Percentiles rank a stretch among this genome's conserved stretches.
Evolutionary conservation across 2,797 vertebrate genomes (phyloP).

Genomic region (Coregonus ussuriensis): DNA sequence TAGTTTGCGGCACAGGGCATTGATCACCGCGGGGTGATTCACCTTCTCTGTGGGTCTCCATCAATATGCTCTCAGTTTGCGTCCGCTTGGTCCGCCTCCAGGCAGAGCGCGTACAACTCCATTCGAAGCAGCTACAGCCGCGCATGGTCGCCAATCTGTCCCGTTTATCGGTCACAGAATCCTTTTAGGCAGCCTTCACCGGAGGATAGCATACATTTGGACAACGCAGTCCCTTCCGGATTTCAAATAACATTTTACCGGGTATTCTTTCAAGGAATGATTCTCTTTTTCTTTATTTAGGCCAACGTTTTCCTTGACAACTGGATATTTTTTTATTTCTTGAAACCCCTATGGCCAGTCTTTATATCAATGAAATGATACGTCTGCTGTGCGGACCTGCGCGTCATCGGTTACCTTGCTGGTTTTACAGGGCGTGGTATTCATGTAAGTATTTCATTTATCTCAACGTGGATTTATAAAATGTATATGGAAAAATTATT

Average conservation of each 20-base stretch:
- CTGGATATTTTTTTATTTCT: not conserved
- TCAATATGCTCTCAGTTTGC: not conserved
- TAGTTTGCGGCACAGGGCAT: not conserved
- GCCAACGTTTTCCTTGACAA: not conserved
- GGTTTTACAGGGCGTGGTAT: constrained; percentile 13
- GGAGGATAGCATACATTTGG: not conserved
- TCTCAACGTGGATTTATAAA: not conserved
- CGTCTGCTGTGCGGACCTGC: constrained; percentile 5
- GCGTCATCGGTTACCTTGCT: constrained; percentile 5
- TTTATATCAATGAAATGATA: constrained; percentile 1
- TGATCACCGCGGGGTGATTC: not conserved
- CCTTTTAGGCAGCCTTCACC: not conserved
- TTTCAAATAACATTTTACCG: not conserved
- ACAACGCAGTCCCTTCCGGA: not conserved
- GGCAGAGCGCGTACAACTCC: constrained; percentile 6
- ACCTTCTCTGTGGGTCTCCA: not conserved
- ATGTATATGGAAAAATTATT: not conserved
- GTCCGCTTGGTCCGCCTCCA: not conserved
- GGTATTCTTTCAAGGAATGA: not conserved
- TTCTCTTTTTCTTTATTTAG: not conserved
- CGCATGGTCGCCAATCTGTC: constrained; percentile 14
- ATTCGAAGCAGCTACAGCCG: not conserved
- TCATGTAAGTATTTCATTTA: constrained; percentile 2
- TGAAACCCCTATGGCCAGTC: not conserved
- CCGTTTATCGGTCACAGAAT: constrained; percentile 15